Evolutionary conservation across 1,140 invertebrate genomes (phyloP), one percentile per base, ranked within the genome.

Genomic region (Octopus sinensis): DNA sequence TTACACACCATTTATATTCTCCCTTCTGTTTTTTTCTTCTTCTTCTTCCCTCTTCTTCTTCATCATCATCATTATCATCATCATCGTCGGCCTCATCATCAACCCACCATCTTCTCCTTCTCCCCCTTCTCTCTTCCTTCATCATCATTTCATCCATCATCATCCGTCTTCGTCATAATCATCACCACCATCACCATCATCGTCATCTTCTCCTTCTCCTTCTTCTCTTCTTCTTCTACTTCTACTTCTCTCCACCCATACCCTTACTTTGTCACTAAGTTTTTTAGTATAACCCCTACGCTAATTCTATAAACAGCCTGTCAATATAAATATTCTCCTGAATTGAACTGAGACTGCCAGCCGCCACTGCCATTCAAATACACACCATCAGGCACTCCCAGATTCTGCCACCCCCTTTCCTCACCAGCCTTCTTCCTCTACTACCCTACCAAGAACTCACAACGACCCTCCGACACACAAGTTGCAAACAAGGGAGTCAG

Each of bases 211-310:
- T 62, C 68, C 53, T 68, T n/a, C 51, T 30, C 68, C 54, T 43
- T 56, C 9, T 7, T 79, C 54, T 82, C 62, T 76, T 52, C 68
- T 68, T 53, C n/a, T 80, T 23, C 54, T 7, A 80, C 79, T 80
- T 12, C 56, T 79, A 80, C 17, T 62, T 53, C 56, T 12, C 76
- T 62, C 76, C 51, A 54, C 13, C 53, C 6, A 56, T 53, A 17
- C 53, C 43, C 13, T 43, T 17, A 73, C 30, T 53, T 79, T n/a
- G 13, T 71, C 77, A 53, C 53, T 43, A n/a, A n/a, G n/a, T n/a
- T n/a, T n/a, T n/a, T n/a, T n/a, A 6, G 17, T 7, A 62, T 62
- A 62, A 62, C 6, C 6, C 17, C 56, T 62, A 62, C 56, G 56
- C 17, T 62, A 62, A 7, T 62, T 62, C 56, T 62, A 7, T 62